Percentiles rank a stretch among this genome's conserved stretches.
These are phyloP conservation scores for Erpetoichthys calabaricus DNA, from an alignment of 2,797 vertebrate genomes.

Conservation along the genomic window DNA sequence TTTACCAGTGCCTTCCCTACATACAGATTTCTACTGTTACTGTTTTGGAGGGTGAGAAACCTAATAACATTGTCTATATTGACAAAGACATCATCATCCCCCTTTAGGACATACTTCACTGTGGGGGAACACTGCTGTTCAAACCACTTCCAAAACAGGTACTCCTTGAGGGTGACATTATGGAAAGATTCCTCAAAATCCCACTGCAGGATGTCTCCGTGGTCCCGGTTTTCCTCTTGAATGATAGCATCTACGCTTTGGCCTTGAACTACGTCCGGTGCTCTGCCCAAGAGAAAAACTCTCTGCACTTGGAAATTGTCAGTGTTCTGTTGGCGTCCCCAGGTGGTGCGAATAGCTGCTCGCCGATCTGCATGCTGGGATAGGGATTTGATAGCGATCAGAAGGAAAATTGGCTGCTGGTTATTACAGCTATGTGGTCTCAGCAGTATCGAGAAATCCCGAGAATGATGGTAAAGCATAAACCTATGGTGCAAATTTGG, in stretches of 20 bases:
- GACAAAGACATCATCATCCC: constrained; percentile 19
- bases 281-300: constrained; percentile 17
- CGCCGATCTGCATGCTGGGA: constrained; percentile 1
- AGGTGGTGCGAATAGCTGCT: constrained; percentile 14
- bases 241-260: neutral
- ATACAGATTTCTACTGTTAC: constrained; percentile 5
- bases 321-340: constrained; percentile 6
- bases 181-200: constrained; percentile 19
- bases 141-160: constrained; percentile 20
- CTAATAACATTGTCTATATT: constrained; percentile 7
- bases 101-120: constrained; percentile 9
- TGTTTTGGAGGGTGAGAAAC: neutral
- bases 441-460: constrained; percentile 9
- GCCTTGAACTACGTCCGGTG: neutral
- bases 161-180: constrained; percentile 21
- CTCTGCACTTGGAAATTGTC: constrained; percentile 1
- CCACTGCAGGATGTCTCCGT: constrained; percentile 18
- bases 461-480: constrained; percentile 10
- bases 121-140: neutral
- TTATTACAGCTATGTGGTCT: constrained; percentile 6
- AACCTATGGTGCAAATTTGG: constrained; percentile 9
- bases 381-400: constrained; percentile 17
- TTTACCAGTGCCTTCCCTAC: constrained; percentile 12
- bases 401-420: constrained; percentile 2
- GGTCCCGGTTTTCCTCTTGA: constrained; percentile 8